Base-by-base conservation (phyloP, 2,113 vertebrate species). In the Microcebus jonahi region DNA sequence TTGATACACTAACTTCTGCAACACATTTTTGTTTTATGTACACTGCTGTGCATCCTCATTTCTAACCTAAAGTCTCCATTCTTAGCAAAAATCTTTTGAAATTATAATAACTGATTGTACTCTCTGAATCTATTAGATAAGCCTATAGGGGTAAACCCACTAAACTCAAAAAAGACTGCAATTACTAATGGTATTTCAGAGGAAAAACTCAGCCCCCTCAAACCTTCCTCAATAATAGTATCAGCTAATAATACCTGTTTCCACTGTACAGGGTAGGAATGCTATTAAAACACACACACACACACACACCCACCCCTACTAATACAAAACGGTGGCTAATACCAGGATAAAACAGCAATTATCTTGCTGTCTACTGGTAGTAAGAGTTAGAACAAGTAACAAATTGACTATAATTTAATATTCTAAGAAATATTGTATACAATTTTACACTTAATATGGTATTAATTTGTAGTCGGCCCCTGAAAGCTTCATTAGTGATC, bases 1-100 rank as follows among this genome's bases (percentile, higher is more conserved):
- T 63, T 91, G 67, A 94, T 31, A 91, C 6, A 79, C 5, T 94
- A 89, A 95, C 50, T 92, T 91, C 45, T 95, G 21, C 21, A 96
- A 93, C 25, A 96, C 73, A 82, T 39, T 92, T 91, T 82, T 55
- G 12, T 34, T 89, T 88, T 89, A 92, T 21, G 6, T 71, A 73
- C 15, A 68, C 65, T 89, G 65, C 2, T 80, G 10, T 67, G 23
- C 23, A 95, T 96, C 20, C 18, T 81, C 70, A 96, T 68, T 94
- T 90, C 63, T 91, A 83, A 76, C 7, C 45, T 85, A 90, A 97
- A 50, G 53, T 93, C 82, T 93, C 34, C 25, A 79, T 65, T 92
- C n/a, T 94, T 88, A 59, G 14, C 27, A 73, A 94, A 97, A 83
- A 39, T 61, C 48, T 81, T 85, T 86, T 75, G 42, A 81, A 95